Evolutionary conservation across 2,113 vertebrate genomes (phyloP), one percentile per base, ranked within the genome.

Genomic region (Ciconia stormi): DNA sequence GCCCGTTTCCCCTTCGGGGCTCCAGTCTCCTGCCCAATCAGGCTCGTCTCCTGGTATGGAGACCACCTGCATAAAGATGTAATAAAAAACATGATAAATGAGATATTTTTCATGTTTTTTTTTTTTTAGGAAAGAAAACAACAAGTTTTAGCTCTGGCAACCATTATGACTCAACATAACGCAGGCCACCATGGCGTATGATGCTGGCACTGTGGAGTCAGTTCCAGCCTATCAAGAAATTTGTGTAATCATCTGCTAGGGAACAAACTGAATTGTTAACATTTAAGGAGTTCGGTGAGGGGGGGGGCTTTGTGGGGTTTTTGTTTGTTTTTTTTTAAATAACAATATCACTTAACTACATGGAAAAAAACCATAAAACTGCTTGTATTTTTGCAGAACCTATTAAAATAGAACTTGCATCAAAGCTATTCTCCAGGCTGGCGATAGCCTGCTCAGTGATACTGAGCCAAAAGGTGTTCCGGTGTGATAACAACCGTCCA

Each of bases 21-120:
- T 98, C 98, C 98, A 98, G 98, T 98, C 98, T 98, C 98, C 98
- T 97, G 98, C 98, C 98, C 98, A 98, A 98, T 98, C 98, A 98
- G 98, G 98, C 98, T 98, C 98, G 98, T 98, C 98, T 98, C 98
- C 98, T 98, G 97, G 97, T 98, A 98, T 97, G 98, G 98, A 98
- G 98, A 98, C 97, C 97, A 98, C 98, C 98, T 98, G 97, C 96
- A 98, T 97, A 98, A 97, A 98, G 97, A 98, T 96, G 98, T 97
- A 98, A 98, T 97, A 98, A 98, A 98, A 98, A 98, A 98, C 97
- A 98, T 97, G 97, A 97, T 97, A 97, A 97, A 97, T 92, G 92
- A 94, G 85, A 74, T 97, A 97, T 98, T 98, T 98, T 97, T 97
- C 96, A 98, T 86, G 93, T 92, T 97, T 97, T 90, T 97, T 91